Evolutionary conservation across 2,113 vertebrate species (phyloP), one percentile per base, ranked within the genome.

Genomic region (Orcinus orca): DNA sequence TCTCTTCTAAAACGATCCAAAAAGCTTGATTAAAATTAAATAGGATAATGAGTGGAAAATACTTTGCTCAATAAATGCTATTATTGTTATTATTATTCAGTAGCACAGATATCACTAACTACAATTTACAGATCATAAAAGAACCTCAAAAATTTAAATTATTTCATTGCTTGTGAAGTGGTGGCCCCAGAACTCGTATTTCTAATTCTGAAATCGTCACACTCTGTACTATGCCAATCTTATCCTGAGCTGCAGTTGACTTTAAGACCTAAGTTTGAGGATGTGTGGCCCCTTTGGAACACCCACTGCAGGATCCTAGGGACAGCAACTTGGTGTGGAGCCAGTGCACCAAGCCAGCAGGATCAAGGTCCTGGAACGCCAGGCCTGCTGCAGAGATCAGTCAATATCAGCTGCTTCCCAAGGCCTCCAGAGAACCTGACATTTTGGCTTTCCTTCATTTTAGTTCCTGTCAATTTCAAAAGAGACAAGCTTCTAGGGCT

Each of bases 391-490:
- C 89, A 67, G 82, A 97, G 87, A 90, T 86, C 83, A 93, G 25
- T 87, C 68, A 44, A 31, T 93, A 95, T 31, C 73, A 92, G 76
- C n/a, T 1, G 6, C 70, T 91, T 90, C 53, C 85, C 71, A 73
- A 80, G 85, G 33, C 67, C 70, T 92, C 90, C 53, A 33, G 82
- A 96, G 73, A 96, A 63, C 58, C 80, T 79, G 81, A 62, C 81
- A 74, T 20, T 82, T 67, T 63, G 74, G 44, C 63, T 88, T 88
- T 63, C 63, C 80, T 97, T 97, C 89, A 96, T 85, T 96, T 97
- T 38, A 38, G 82, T 38, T 76, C 47, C 86, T 96, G 96, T 97
- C 95, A 93, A 14, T 97, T 97, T 91, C 41, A 91, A 91, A 95
- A 82, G 67, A 91, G 83, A 96, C 82, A 76, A 84, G 70, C 80